Percentiles rank a stretch among this genome's conserved stretches.
These are phyloP conservation scores for Microplitis deprimator DNA, from an alignment of 2,888 invertebrate species.

Conservation along the genomic window DNA sequence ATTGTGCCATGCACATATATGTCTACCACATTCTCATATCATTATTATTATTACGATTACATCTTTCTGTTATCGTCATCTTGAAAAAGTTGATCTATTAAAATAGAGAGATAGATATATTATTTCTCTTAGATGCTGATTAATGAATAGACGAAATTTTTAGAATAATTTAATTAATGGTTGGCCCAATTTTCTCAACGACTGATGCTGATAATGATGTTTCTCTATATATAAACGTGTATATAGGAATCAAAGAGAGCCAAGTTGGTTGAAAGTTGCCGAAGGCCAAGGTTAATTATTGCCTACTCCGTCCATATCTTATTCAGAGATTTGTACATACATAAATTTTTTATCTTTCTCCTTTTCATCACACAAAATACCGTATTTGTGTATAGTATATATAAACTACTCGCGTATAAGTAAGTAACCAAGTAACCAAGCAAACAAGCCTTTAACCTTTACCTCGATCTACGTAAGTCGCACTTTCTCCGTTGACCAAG, in stretches of 20 bases:
- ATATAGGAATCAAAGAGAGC: neutral
- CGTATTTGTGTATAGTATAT: neutral
- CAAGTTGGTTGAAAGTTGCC: neutral
- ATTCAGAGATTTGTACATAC: neutral
- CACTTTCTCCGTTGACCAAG: slow-evolving; percentile 64
- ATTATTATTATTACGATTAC: too few relatives aligned
- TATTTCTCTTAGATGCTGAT: too few relatives aligned
- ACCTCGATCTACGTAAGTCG: slow-evolving; percentile 63
- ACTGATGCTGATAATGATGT: too few relatives aligned
- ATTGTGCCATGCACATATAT: too few relatives aligned
- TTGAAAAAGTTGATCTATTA: too few relatives aligned
- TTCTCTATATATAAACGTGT: neutral
- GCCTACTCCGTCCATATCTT: slow-evolving; percentile 3
- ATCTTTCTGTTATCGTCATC: too few relatives aligned
- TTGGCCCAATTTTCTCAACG: neutral
- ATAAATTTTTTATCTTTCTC: slow-evolving; percentile 8
- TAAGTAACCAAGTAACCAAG: neutral
- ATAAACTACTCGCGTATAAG: neutral
- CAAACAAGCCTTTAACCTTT: slow-evolving; percentile 63
- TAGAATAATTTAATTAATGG: too few relatives aligned
- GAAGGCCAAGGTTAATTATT: slow-evolving; percentile 31
- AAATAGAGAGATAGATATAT: too few relatives aligned
- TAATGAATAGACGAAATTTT: neutral
- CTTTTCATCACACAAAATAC: neutral
- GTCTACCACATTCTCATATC: too few relatives aligned